Percentiles rank a stretch among this genome's conserved stretches.
Evolutionary conservation across 2,113 vertebrate genomes (phyloP).

Genomic region (Ivindomyrus marchei): DNA sequence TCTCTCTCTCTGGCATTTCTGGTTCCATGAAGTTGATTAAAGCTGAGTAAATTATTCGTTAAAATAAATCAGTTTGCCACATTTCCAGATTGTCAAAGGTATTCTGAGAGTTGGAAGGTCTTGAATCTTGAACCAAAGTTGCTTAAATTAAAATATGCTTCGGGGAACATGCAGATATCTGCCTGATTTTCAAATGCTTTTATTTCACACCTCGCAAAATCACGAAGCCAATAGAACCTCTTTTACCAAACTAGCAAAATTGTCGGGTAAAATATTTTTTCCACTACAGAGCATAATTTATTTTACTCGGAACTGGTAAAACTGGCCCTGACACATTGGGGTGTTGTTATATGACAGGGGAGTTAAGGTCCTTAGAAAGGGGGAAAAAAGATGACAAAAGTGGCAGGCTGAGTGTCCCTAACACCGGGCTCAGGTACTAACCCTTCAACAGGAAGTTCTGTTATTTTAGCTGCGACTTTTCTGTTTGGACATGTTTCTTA

Average conservation of each 20-base stretch:
- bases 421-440: background rate
- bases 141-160: background rate
- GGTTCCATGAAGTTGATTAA: background rate
- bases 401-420: background rate
- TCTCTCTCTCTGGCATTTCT: background rate
- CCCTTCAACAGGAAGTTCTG: background rate
- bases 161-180: background rate
- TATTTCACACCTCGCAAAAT: background rate
- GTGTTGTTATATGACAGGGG: background rate
- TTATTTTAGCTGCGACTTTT: conserved; percentile 5
- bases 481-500: conserved; percentile 20
- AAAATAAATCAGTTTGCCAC: background rate
- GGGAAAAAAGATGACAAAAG: background rate
- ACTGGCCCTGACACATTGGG: background rate
- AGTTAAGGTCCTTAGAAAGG: background rate
- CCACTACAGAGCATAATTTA: background rate
- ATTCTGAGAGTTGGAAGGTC: background rate
- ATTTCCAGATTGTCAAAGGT: background rate
- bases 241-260: background rate
- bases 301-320: background rate
- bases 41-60: background rate
- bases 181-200: background rate
- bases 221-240: background rate
- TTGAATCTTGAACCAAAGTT: background rate
- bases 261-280: background rate